Percentiles rank a stretch among this genome's conserved stretches.
Evolutionary conservation across 2,797 vertebrate genomes (phyloP).

Genomic region (Tamandua tetradactyla): DNA sequence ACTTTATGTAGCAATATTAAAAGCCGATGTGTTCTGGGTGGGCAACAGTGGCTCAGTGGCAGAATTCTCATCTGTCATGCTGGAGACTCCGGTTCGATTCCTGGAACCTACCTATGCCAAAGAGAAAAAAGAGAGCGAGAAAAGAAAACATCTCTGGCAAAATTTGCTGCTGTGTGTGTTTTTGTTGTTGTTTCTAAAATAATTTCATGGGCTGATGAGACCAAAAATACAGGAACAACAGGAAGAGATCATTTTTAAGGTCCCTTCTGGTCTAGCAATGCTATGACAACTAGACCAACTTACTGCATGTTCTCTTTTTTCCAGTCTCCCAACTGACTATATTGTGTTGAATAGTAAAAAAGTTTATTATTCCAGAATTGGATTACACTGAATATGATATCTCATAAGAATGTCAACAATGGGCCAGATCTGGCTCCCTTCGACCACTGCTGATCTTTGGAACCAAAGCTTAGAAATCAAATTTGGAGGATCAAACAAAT

Average conservation of each 20-base stretch:
- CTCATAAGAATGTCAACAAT: background rate
- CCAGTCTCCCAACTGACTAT: background rate
- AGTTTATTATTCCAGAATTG: background rate
- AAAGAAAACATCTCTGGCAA: background rate
- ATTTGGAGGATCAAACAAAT: conserved; percentile 14
- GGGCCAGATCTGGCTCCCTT: background rate
- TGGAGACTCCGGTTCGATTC: too few species aligned
- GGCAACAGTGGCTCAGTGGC: too few species aligned
- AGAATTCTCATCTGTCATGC: too few species aligned
- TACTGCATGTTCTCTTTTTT: background rate
- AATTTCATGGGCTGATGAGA: background rate
- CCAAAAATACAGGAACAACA: background rate
- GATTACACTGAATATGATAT: background rate
- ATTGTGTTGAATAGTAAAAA: background rate
- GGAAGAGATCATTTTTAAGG: background rate
- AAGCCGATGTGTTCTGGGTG: too few species aligned
- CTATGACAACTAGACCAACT: background rate
- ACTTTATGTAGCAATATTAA: background rate
- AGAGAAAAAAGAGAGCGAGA: too few species aligned
- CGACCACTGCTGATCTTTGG: background rate
- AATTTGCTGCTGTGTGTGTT: background rate
- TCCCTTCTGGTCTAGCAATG: background rate
- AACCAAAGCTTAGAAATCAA: conserved; percentile 48
- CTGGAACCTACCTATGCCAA: too few species aligned
- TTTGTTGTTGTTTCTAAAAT: background rate